A percentile compares a stretch with the other conserved stretches of the same genome.
These are phyloP conservation scores for Cistogaster globosa DNA, from an alignment of 2,888 invertebrate genomes.

Conservation along the genomic window DNA sequence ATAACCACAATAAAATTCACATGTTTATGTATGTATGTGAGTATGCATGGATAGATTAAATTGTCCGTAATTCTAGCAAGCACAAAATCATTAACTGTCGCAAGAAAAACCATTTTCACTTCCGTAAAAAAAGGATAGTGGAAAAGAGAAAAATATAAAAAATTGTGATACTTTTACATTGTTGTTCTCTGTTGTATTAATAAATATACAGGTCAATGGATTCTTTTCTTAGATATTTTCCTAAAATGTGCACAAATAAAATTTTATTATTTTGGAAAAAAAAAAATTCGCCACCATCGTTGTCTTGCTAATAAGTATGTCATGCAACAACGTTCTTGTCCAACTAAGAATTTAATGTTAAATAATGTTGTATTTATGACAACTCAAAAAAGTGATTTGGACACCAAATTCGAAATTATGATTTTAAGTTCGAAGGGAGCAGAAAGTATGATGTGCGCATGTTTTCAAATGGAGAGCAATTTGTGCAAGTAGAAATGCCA, in stretches of 20 bases:
- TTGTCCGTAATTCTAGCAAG: no score
- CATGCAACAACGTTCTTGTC: constrained; percentile 58
- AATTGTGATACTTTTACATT: constrained; percentile 32
- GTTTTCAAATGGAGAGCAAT: constrained; percentile 2
- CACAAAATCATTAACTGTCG: background rate
- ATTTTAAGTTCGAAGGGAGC: constrained; percentile 29
- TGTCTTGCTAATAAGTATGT: background rate
- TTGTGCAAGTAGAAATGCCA: constrained; percentile 14
- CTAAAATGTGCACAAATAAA: constrained; percentile 9
- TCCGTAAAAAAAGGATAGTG: background rate
- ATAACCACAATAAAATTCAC: background rate
- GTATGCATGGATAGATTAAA: no score
- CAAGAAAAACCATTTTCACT: constrained; percentile 21
- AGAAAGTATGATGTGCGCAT: constrained; percentile 34
- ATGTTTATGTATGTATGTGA: background rate
- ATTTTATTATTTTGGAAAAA: constrained; percentile 5
- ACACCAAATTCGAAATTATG: constrained; percentile 35
- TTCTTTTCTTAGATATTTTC: constrained; percentile 35
- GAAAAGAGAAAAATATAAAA: constrained; percentile 16
- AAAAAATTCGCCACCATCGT: background rate
- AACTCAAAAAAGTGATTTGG: constrained; percentile 8
- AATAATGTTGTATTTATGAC: constrained; percentile 51
- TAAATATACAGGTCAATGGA: constrained; percentile 69
- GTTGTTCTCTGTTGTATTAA: constrained; percentile 11
- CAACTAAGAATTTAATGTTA: constrained; percentile 36